Evolutionary conservation across 2,113 vertebrate genomes (phyloP), one percentile per base, ranked within the genome.

Genomic region (Zosterops borbonicus): DNA sequence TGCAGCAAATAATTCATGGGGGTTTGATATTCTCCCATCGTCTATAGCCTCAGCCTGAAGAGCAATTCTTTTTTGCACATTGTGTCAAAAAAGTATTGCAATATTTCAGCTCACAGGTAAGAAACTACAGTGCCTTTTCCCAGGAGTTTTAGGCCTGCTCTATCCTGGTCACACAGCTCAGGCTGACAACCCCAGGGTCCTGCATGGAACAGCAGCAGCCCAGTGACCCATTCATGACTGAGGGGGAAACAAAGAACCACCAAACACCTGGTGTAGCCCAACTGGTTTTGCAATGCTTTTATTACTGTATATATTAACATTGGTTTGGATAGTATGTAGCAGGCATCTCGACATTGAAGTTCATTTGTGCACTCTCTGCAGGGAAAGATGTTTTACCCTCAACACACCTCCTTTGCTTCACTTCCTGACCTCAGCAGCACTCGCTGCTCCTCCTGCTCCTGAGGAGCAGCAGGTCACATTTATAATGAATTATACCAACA

Each of bases 401-500:
- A 12, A 21, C 8, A 71, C 59, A 86, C 39, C 58, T 82, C 79
- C 55, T 68, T 64, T 15, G 44, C 11, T 83, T 60, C 2, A 0
- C 76, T 77, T 71, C 85, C 92, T 86, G 68, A 63, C 17, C 73
- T 52, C 2, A 8, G 82, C 85, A 80, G 87, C 49, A 3, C 58
- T 92, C 19, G 0, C 80, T 83, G 35, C 44, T 21, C 33, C 75
- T 90, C 83, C 89, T 5, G 14, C 92, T 70, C 88, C 29, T 10
- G 0, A 9, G 39, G 79, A 93, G 93, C 93, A 95, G 93, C 90
- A 29, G 58, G 84, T 97, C 93, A 96, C 96, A 95, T 92, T 82
- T 13, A 53, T 22, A 87, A 98, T 96, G 92, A 98, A 98, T 94
- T 98, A 97, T 98, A 97, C 97, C 97, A 97, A 98, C 96, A 97